Conservation (phyloP, 2,888 invertebrate species). For the Apamea anceps region DNA sequence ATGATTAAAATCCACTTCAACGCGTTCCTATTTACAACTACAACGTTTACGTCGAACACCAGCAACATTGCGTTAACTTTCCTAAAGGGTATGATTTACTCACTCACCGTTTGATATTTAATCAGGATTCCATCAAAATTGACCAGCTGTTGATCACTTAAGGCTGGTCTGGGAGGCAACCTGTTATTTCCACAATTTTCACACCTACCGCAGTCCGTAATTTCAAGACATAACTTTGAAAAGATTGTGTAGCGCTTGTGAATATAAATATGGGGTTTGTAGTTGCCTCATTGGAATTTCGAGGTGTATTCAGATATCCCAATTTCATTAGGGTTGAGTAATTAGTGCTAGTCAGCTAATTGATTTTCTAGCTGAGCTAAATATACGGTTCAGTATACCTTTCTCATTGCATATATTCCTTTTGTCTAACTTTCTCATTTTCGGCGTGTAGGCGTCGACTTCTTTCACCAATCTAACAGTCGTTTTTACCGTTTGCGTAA, state of each 20-base stretch:
- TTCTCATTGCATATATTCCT: background rate
- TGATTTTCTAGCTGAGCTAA: background rate
- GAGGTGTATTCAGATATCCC: conserved; percentile 7
- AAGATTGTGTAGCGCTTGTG: conserved; percentile 29
- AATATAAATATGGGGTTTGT: conserved; percentile 52
- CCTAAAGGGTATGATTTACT: conserved; percentile 50
- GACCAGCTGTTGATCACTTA: conserved; percentile 46
- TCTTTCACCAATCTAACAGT: no score
- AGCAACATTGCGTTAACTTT: conserved; percentile 41
- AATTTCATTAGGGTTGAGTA: conserved; percentile 12
- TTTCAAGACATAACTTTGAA: conserved; percentile 54
- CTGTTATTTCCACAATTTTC: conserved; percentile 61
- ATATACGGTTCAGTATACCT: background rate
- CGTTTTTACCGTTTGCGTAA: background rate
- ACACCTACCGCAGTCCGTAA: conserved; percentile 60
- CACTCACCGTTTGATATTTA: conserved; percentile 51
- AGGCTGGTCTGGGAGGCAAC: conserved; percentile 22
- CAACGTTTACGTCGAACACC: conserved; percentile 10
- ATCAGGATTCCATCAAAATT: conserved; percentile 61
- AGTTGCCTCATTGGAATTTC: conserved; percentile 6
- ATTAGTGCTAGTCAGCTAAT: background rate
- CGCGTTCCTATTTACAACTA: conserved; percentile 18
- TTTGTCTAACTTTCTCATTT: background rate
- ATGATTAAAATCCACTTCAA: conserved; percentile 20
- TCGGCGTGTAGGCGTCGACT: background rate